Conservation (phyloP, 53 echinoderm and acorn worm species). For the Astropecten irregularis region DNA sequence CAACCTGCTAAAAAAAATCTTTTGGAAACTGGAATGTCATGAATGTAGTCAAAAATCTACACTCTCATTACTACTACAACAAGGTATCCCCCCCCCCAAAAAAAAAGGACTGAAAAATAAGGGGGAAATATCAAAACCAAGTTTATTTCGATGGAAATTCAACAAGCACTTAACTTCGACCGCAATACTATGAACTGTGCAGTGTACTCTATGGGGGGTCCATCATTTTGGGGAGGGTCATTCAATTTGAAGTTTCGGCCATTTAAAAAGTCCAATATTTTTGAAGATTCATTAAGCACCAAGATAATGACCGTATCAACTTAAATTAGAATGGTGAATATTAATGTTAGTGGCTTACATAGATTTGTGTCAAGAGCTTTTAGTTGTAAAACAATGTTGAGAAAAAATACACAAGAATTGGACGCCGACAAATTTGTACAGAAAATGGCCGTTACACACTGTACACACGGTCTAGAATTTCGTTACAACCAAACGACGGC, state of each 20-base stretch:
- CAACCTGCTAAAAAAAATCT: no score
- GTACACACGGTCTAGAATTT: background rate
- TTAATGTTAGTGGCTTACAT: background rate
- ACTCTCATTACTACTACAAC: no score
- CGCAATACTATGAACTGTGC: background rate
- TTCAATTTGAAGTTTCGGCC: background rate
- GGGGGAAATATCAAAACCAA: no score
- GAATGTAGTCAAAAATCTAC: no score
- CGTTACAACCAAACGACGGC: background rate
- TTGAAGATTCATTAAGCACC: background rate
- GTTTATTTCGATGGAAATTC: no score
- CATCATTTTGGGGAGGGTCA: no score
- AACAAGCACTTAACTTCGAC: background rate
- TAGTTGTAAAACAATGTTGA: no score
- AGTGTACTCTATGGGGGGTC: background rate
- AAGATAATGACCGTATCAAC: background rate
- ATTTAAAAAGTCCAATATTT: background rate
- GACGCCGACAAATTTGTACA: background rate
- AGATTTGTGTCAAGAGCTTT: background rate
- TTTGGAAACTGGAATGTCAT: no score
- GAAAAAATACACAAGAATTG: background rate
- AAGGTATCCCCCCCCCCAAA: background rate
- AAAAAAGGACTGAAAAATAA: no score
- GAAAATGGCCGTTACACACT: slow-evolving; percentile 1
- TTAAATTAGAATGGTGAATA: background rate